Evolutionary conservation across 2,797 vertebrate species (phyloP).

Genomic region (Varecia variegata): DNA sequence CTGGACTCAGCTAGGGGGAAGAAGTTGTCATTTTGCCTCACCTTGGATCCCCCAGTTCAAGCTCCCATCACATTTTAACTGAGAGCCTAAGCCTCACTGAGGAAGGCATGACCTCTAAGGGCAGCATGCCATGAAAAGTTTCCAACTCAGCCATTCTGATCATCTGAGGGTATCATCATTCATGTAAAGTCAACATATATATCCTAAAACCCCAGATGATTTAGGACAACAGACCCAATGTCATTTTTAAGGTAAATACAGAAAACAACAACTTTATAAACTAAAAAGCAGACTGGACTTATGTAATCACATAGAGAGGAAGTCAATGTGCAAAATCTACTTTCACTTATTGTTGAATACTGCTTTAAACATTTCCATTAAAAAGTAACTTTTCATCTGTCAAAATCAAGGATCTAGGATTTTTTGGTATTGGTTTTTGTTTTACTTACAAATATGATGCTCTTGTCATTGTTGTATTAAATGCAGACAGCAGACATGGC

Average conservation of each 20-base stretch:
- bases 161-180: neutral
- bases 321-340: constrained; percentile 3
- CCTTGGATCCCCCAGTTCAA: neutral
- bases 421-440: neutral
- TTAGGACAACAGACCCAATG: neutral
- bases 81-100: neutral
- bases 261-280: neutral
- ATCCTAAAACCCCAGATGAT: neutral
- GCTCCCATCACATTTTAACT: neutral
- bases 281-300: neutral
- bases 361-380: constrained; percentile 32
- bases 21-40: neutral
- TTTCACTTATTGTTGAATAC: constrained; percentile 34
- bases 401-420: constrained; percentile 23
- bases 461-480: neutral
- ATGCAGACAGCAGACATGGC: neutral
- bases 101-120: neutral
- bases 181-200: neutral
- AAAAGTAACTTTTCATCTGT: constrained; percentile 20
- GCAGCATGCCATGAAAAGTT: neutral
- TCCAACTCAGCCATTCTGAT: neutral
- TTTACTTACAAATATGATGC: neutral
- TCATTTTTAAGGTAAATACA: neutral
- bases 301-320: neutral
- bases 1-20: neutral